phyloP scores from a whole-genome alignment of 2,888 invertebrate genomes.

The Eristalis arbustorum region DNA sequence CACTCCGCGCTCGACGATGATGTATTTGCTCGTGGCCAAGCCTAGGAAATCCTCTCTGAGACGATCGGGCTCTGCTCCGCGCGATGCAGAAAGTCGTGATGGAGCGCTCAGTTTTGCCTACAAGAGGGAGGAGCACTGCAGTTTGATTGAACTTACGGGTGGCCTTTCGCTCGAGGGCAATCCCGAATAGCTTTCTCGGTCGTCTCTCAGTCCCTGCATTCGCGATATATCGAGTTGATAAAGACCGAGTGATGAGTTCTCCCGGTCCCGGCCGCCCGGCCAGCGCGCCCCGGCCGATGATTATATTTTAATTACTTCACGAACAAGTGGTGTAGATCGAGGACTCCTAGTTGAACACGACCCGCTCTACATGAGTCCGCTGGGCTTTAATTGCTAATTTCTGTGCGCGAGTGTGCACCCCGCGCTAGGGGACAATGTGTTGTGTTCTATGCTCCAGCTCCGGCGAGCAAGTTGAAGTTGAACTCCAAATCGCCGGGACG shows the following conservation, averaged over 20 bases:
- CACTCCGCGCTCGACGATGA: constrained; percentile 37
- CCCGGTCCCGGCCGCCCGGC: neutral
- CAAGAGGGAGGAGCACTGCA: constrained; percentile 33
- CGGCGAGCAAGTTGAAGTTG: neutral
- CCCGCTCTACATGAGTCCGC: constrained; percentile 29
- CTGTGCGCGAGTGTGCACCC: constrained; percentile 29
- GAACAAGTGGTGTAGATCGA: constrained; percentile 33
- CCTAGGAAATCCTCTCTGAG: constrained; percentile 45
- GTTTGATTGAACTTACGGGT: constrained; percentile 69
- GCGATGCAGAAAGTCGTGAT: constrained; percentile 62
- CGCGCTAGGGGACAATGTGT: constrained; percentile 1
- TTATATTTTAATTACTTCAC: constrained; percentile 66
- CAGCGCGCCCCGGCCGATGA: constrained; percentile 2
- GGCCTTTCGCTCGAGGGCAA: constrained; percentile 58
- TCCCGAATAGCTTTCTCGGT: constrained; percentile 21
- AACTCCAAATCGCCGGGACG: neutral
- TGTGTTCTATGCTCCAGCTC: neutral
- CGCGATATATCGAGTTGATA: constrained; percentile 50
- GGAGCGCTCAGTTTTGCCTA: constrained; percentile 57
- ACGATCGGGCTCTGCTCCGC: constrained; percentile 14
- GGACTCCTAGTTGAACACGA: constrained; percentile 48
- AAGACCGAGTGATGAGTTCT: constrained; percentile 50
- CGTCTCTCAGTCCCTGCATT: constrained; percentile 10
- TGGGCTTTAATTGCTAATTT: constrained; percentile 49
- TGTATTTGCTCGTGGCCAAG: constrained; percentile 50